These are phyloP conservation scores for Phylloscopus collybita DNA, from an alignment of 2,797 vertebrate species.

Conservation along the genomic window DNA sequence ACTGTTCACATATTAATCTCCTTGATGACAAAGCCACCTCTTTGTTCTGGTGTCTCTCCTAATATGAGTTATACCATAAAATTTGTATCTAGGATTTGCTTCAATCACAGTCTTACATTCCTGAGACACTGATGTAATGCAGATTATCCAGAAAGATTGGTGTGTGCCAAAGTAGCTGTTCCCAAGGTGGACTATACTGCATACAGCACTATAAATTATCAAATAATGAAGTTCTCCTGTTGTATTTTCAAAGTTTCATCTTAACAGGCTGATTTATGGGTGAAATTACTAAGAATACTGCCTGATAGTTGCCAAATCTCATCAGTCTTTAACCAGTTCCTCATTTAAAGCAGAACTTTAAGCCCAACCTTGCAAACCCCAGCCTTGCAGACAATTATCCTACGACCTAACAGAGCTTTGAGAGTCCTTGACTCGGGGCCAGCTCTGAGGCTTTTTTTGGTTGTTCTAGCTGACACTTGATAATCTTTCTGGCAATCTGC, in stretches of 20 bases:
- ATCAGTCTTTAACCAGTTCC: slow-evolving; percentile 54
- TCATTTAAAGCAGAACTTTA: slow-evolving; percentile 43
- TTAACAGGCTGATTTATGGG: slow-evolving; percentile 57
- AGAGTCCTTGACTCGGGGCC: background rate
- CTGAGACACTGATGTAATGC: slow-evolving; percentile 66
- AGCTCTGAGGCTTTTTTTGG: background rate
- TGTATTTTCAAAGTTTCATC: slow-evolving; percentile 59
- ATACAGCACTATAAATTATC: slow-evolving; percentile 44
- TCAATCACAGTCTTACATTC: slow-evolving; percentile 64
- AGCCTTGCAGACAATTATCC: background rate
- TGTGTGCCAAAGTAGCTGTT: slow-evolving; percentile 63
- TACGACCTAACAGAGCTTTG: background rate
- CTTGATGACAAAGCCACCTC: slow-evolving; percentile 61
- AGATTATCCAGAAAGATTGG: slow-evolving; percentile 66
- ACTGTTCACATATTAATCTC: slow-evolving; percentile 62
- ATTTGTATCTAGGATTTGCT: slow-evolving; percentile 70
- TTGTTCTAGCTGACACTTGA: slow-evolving; percentile 1
- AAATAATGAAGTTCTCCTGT: slow-evolving; percentile 61
- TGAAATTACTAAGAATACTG: slow-evolving; percentile 52
- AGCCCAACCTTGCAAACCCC: slow-evolving; percentile 6
- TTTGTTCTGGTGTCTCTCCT: slow-evolving; percentile 63
- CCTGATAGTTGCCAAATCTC: slow-evolving; percentile 44
- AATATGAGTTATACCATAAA: slow-evolving; percentile 45
- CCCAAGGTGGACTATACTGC: slow-evolving; percentile 48
- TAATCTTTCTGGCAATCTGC: slow-evolving; percentile 65